Base-by-base conservation (phyloP, 1,140 invertebrate genomes). In the Heliconius hewitsoni region DNA sequence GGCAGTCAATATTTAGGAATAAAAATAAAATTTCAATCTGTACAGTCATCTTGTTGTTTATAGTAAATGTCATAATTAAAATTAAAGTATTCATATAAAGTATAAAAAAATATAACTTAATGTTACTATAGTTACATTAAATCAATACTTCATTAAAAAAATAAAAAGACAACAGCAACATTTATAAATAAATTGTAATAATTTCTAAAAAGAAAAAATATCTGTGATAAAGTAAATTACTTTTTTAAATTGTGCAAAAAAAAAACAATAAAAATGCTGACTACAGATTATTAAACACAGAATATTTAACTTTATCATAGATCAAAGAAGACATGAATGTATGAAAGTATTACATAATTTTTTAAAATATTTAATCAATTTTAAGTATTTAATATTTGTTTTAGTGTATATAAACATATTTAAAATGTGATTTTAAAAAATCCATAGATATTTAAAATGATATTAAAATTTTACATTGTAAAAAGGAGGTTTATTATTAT, bases 141-240 rank as follows among this genome's bases (percentile, higher is more conserved):
- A 66, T 8, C 9, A 66, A 66, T 27, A 13, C 42, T 13, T 27
- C 9, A 66, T 66, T 4, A 27, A 27, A 66, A 66, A 13, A 27
- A 13, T 66, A 27, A 66, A 66, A 66, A 66, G 23, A 66, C 60
- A 66, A 66, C 60, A 66, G 60, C 27, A 66, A 30, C 30, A 66
- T 16, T 66, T 30, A 23, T 66, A 66, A 13, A 30, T 66, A 66
- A 66, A 30, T 66, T 30, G 3, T 60, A 13, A 27, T n/a, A 60
- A 60, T 55, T 19, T 55, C n/a, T 55, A 13, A 55, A 60, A 60
- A 27, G 30, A 3, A 23, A 60, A 60, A 23, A n/a, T 60, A 60
- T 30, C 60, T 66, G 60, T 66, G 60, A 9, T 66, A 66, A 66
- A 66, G 60, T 30, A 23, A 23, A 13, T 66, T 66, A 37, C 5